These are phyloP conservation scores for Chinchilla lanigera DNA, from an alignment of 2,113 vertebrate genomes.

Conservation along the genomic window DNA sequence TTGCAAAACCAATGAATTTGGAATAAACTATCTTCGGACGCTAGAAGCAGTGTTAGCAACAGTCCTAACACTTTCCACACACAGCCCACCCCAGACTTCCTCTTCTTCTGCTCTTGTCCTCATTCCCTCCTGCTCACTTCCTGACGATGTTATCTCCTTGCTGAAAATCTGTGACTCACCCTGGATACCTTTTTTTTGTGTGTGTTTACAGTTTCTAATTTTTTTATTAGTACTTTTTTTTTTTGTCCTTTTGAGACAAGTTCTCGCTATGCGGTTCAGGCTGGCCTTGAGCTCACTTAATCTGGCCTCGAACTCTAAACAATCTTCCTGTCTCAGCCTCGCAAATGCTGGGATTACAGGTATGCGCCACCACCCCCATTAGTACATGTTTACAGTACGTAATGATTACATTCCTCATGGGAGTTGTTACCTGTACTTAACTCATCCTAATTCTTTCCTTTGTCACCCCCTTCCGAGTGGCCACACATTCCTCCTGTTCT, in stretches of 20 bases:
- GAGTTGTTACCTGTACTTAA: not conserved
- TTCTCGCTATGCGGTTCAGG: too few relatives aligned
- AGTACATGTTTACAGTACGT: not conserved
- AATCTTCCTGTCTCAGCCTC: too few relatives aligned
- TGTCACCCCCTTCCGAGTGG: not conserved
- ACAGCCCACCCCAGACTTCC: too few relatives aligned
- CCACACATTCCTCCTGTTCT: not conserved
- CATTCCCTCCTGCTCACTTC: not conserved
- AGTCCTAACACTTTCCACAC: not conserved
- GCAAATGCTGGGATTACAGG: too few relatives aligned
- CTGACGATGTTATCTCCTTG: not conserved
- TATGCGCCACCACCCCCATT: too few relatives aligned
- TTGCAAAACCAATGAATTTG: not conserved
- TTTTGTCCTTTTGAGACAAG: too few relatives aligned
- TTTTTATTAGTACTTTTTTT: not conserved
- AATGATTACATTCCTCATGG: not conserved
- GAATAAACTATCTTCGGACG: not conserved
- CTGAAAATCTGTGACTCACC: not conserved
- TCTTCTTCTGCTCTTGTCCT: not conserved
- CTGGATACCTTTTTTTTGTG: not conserved
- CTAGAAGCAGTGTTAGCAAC: not conserved
- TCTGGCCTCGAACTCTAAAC: too few relatives aligned
- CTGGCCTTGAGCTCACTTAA: too few relatives aligned
- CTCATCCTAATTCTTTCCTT: not conserved
- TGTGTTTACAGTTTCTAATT: not conserved